Evolutionary conservation across 2,797 vertebrate species (phyloP).

Genomic region (Chiroxiphia lanceolata): DNA sequence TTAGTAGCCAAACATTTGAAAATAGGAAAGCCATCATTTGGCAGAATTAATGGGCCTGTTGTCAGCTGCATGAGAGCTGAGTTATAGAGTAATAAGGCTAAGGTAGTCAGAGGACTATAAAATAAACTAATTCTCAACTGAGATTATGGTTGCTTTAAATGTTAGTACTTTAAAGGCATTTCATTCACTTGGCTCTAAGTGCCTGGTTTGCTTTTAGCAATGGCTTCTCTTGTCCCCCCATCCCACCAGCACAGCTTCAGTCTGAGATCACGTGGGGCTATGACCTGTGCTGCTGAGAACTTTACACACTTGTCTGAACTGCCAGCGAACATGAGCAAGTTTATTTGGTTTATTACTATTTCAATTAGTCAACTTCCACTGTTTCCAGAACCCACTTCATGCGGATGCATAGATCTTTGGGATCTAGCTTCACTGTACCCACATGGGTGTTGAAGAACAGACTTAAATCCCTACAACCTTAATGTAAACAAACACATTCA

Average conservation of each 20-base stretch:
- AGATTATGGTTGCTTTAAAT: neutral
- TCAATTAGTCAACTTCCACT: neutral
- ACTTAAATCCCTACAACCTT: neutral
- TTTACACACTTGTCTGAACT: neutral
- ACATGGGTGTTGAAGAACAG: neutral
- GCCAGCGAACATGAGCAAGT: neutral
- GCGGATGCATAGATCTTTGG: neutral
- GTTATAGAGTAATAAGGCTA: neutral
- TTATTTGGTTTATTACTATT: neutral
- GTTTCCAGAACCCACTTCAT: neutral
- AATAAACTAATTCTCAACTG: neutral
- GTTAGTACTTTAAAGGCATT: neutral
- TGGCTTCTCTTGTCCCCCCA: rapidly evolving
- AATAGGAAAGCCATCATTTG: neutral
- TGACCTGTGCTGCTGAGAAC: neutral
- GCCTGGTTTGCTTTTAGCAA: neutral
- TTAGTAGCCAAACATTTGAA: neutral
- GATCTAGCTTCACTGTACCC: neutral
- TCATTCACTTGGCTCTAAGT: neutral
- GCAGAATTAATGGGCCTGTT: neutral
- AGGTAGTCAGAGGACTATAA: neutral
- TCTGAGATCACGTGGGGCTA: neutral
- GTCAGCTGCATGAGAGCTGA: neutral
- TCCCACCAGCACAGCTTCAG: neutral
- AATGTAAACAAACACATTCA: neutral